Base-by-base conservation (phyloP, 1,140 invertebrate genomes). In the Carposina sasakii region DNA sequence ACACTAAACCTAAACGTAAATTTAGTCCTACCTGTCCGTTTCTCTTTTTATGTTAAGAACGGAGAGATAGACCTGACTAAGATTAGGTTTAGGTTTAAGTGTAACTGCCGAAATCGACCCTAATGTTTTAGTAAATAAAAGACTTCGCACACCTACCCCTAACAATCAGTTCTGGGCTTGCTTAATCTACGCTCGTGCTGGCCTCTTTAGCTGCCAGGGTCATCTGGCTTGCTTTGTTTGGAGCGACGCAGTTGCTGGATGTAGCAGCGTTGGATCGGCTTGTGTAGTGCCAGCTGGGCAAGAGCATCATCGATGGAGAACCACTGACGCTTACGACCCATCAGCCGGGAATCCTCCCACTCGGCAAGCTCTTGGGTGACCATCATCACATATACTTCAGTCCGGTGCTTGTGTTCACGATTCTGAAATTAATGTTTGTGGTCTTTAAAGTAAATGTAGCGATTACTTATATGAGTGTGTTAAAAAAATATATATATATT, bases 301-400 rank as follows among this genome's bases (percentile, higher is more conserved):
- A 96, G 76, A 22, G 96, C 96, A 63, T 97, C 95, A 42, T 95
- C 91, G 57, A 97, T 89, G 24, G 91, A 90, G 77, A 97, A 97
- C 96, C 96, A 98, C 77, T 96, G 94, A 54, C 96, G 87, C 76
- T 94, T 94, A 37, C 96, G 90, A 36, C 94, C 95, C 83, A 96
- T 95, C 62, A 90, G 90, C 63, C 91, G 89, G 16, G 94, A 95
- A 81, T 98, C 96, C 83, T 97, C 95, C 96, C 96, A 98, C 75
- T 97, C 96, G 19, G 94, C 91, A 60, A 97, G 82, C 79, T 96
- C 94, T 82, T 98, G 91, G 4, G 93, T 95, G 15, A 97, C 95
- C 58, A 91, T 90, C 90, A 98, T 92, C 49, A 97, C 94, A 87
- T 94, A 98, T 39, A 98, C 95, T 76, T 95, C 92, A 17, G 96